Evolutionary conservation across 2,888 invertebrate genomes (phyloP), one percentile per base, ranked within the genome.

Genomic region (Ectropis crepuscularia): DNA sequence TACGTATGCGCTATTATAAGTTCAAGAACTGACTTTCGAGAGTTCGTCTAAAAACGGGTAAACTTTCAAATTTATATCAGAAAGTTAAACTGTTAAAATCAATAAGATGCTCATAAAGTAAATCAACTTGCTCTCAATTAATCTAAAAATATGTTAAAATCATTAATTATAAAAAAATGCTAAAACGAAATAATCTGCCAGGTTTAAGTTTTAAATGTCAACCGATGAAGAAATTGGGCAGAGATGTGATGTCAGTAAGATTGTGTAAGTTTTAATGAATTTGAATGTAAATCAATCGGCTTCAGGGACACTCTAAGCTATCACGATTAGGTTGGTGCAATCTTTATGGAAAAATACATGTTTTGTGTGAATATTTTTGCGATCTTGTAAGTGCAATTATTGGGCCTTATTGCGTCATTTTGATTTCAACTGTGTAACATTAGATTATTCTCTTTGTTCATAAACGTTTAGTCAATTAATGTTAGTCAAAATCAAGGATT

Each of bases 221-320:
- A 57, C 50, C 47, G 55, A 57, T 65, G 64, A 53, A 65, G 64
- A 65, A 65, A 65, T 65, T 57, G 46, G 51, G 45, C 45, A 60
- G 59, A 59, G 55, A 61, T 61, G 60, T 64, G 64, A 55, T 65
- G 64, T 61, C 60, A 60, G 64, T 50, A 38, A 51, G 9, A 63
- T 65, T 65, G 64, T 65, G 64, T 43, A 65, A 65, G 47, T 36
- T 49, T 65, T 65, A 65, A 65, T 65, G 60, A 65, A 65, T 65
- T 57, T 60, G 64, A 65, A 65, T 65, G 64, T 65, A 61, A 65
- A 65, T 65, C 60, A 65, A 61, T 61, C 51, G 51, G 2, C 39
- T 57, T 65, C 64, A 61, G 57, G 64, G 64, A 61, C 64, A 39
- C 37, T 45, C 36, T 53, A 12, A 42, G 54, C 63, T 59, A 63